Evolutionary conservation across 2,797 vertebrate genomes (phyloP), one percentile per base, ranked within the genome.

Genomic region (Euthynnus affinis): DNA sequence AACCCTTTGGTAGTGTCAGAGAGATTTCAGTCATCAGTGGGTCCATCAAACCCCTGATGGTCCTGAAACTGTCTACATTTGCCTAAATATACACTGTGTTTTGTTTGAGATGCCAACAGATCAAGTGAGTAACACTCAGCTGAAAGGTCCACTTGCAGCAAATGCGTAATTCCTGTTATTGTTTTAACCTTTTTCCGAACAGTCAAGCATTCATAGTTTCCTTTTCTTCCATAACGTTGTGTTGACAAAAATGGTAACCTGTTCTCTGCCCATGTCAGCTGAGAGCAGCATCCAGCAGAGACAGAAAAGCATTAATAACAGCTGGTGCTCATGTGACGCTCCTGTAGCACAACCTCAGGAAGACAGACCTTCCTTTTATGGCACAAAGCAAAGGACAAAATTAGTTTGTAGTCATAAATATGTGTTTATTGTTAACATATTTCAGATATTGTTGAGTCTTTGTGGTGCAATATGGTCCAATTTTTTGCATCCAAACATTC

Each of bases 1-100:
- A 89, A 74, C 81, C 72, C 68, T 79, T 68, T 59, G 66, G 81
- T 69, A 59, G 22, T 27, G 22, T 52, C 29, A 52, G 15, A 10
- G 18, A 22, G 5, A 29, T 49, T 49, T 20, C 46, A 49, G 17
- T 18, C 46, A 49, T 18, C 46, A 18, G 18, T 15, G 7, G 17
- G 44, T 48, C 44, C 15, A 18, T 48, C 17, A 48, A 48, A 48
- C 17, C 17, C 53, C 46, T 22, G 58, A 59, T 32, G 0, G 7
- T 61, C 74, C 73, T 49, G 8, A 83, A 63, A 57, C 42, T n/a
- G 80, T 75, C 57, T 15, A 6, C 2, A 12, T 25, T 13, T 69
- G 55, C 58, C 65, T 22, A 27, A 72, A 59, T 72, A 37, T 1
- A 65, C n/a, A n/a, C n/a, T n/a, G n/a, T n/a, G n/a, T 65, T 72